A percentile compares a stretch with the other conserved stretches of the same genome.
These are phyloP conservation scores for Petrosia ficiformis DNA, from an alignment of 37 sponge, comb jelly and placozoan genomes.

Conservation along the genomic window DNA sequence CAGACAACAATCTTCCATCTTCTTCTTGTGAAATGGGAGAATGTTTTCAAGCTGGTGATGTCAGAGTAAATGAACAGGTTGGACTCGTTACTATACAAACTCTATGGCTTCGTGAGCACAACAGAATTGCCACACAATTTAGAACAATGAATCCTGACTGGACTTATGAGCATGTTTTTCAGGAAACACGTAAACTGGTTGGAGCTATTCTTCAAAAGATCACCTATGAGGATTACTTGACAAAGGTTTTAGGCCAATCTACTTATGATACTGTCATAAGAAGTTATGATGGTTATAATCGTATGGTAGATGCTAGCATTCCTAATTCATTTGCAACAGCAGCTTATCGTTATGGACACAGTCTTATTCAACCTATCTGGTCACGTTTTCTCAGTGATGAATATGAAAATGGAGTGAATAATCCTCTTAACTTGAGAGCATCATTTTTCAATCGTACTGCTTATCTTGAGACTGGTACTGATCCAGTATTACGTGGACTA, in stretches of 20 bases:
- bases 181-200: slow-evolving; percentile 83
- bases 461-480: slow-evolving; percentile 38
- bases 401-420: slow-evolving; percentile 22
- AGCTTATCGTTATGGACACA: slow-evolving; percentile 88
- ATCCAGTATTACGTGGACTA: slow-evolving; percentile 67
- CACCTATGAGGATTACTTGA: slow-evolving; percentile 82
- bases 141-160: slow-evolving; percentile 66
- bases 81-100: too few species aligned
- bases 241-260: slow-evolving; percentile 57
- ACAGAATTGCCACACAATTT: slow-evolving; percentile 23
- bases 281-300: slow-evolving; percentile 49
- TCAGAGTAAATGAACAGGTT: too few species aligned
- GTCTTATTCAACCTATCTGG: slow-evolving; percentile 58
- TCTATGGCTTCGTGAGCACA: background rate
- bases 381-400: slow-evolving; percentile 36
- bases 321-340: slow-evolving; percentile 77
- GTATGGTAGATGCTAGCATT: slow-evolving; percentile 52
- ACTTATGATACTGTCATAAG: slow-evolving; percentile 3
- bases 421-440: slow-evolving; percentile 50
- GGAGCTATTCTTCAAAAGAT: slow-evolving; percentile 83
- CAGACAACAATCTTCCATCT: too few species aligned
- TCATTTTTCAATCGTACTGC: slow-evolving; percentile 65
- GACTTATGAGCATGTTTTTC: slow-evolving; percentile 84
- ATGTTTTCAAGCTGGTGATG: too few species aligned
- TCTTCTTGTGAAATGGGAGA: too few species aligned